Base-by-base conservation (phyloP, 2,888 invertebrate genomes). In the Phyllotreta cruciferae region DNA sequence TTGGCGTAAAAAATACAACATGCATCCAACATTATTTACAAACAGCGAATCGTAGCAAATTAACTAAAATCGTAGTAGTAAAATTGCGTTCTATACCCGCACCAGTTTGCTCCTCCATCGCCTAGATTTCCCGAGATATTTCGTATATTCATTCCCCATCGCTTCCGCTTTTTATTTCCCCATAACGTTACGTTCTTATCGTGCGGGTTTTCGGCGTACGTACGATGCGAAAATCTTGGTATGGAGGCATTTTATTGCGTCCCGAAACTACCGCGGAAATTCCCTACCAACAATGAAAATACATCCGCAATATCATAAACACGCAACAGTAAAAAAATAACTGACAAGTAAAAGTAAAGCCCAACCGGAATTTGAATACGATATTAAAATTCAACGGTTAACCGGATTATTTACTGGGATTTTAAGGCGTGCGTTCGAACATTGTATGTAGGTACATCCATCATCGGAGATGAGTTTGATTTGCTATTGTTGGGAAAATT, bases 261-360 rank as follows among this genome's bases (percentile, higher is more conserved):
- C 24, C 37, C 52, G 11, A 60, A 50, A 60, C 52, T 24, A 60
- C 42, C 53, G 60, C 52, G 60, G 52, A 60, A 60, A 60, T 44
- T 60, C 38, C 34, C 44, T 41, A 9, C 42, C 58, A 58, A 52
- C 52, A 58, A 58, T 42, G 39, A 24, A 7, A 58, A 50, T 24
- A 60, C 35, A 60, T 60, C 52, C 52, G 60, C 60, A 52, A 60
- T 60, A 60, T 60, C 60, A 60, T 60, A 60, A 60, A 57, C 49
- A 9, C 24, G 37, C 10, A 49, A 49, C 14, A 57, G 47, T 36
- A 57, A 57, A 55, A 55, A 41, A 42, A 42, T 9, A 37, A 39
- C 11, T 10, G 6, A 10, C 14, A 34, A 35, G 35, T 37, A 37
- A 11, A 24, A 24, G 24, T 24, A 42, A 11, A 13, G 42, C 11